Evolutionary conservation across 2,888 invertebrate genomes (phyloP), one percentile per base, ranked within the genome.

Genomic region (Adelognathus sp.): DNA sequence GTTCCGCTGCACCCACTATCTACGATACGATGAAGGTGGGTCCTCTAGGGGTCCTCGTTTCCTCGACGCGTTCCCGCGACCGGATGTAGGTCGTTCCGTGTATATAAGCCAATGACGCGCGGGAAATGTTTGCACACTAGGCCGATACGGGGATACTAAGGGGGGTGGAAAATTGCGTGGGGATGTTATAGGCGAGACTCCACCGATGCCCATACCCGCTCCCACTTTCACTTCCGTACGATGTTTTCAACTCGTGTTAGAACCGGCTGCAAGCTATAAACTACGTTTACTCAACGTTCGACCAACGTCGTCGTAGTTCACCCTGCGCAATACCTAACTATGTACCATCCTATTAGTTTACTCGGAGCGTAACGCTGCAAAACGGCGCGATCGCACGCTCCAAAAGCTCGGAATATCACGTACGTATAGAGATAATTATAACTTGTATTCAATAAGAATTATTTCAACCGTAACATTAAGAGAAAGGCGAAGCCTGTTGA

Each of bases 261-360:
- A 6, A 46, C 9, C 9, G 9, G 18, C 11, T 58, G 58, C 58
- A 39, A 31, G 64, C 64, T 27, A 66, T 70, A 76, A 76, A 71
- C 50, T 56, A 64, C 41, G 71, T 76, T 76, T 71, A 71, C 76
- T 64, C 41, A 64, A 66, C 64, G 50, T 76, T 76, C 71, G n/a
- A 71, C 70, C 29, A 29, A 29, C 50, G 24, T 64, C 56, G 60
- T 64, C 50, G 36, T 61, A 31, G 14, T 24, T 16, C 33, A 33
- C 9, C 39, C 6, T 63, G 31, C 50, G 41, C 50, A 50, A 60
- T 69, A 76, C 63, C 29, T n/a, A n/a, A n/a, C n/a, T n/a, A n/a
- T n/a, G n/a, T n/a, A 69, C 54, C 69, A 61, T 67, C 36, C 39
- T 31, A 70, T 69, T 70, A 70, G 75, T 76, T 70, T 63, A 63